Evolutionary conservation across 1,140 invertebrate species (phyloP), one percentile per base, ranked within the genome.

Genomic region (Subanguina moxae): DNA sequence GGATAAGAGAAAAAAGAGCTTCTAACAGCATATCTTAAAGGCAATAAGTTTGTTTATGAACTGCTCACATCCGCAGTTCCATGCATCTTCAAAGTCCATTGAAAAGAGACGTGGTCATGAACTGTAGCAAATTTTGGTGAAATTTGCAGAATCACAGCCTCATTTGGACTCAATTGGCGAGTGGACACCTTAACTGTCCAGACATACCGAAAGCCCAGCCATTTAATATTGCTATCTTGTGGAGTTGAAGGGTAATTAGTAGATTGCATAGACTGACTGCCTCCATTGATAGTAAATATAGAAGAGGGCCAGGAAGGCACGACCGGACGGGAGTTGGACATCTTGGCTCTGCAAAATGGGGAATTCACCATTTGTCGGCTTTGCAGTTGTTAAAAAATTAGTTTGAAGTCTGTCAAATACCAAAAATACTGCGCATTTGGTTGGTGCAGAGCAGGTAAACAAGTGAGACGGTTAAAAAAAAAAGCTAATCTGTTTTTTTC

Each of bases 111-210:
- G 57, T 83, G 79, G 45, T 83, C 79, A 62, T 83, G 68, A 9
- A 83, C 76, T 23, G 78, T 82, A 11, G 79, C 74, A 62, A 81
- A 83, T 38, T 81, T 81, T 25, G 79, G 79, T 1, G 79, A 81
- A 45, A 81, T 67, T 25, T 78, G 71, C 21, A 81, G 61, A 57
- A 81, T 83, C 17, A 68, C 75, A 21, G 70, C 58, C 32, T 82
- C 78, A 21, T 70, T 73, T 11, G 68, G 65, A 7, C 73, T 66
- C 25, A 79, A 43, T 48, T 71, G 66, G 13, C 80, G 27, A n/a
- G 68, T 46, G 9, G 52, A 27, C 21, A 80, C 73, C 21, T 65
- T 61, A 1, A 82, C 80, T 9, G 78, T 43, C 76, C 76, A 78
- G 28, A 73, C 46, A 56, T 73, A 78, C 17, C 77, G 73, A 59